These are phyloP conservation scores for Listronotus bonariensis DNA, from an alignment of 1,140 invertebrate species.

Conservation along the genomic window DNA sequence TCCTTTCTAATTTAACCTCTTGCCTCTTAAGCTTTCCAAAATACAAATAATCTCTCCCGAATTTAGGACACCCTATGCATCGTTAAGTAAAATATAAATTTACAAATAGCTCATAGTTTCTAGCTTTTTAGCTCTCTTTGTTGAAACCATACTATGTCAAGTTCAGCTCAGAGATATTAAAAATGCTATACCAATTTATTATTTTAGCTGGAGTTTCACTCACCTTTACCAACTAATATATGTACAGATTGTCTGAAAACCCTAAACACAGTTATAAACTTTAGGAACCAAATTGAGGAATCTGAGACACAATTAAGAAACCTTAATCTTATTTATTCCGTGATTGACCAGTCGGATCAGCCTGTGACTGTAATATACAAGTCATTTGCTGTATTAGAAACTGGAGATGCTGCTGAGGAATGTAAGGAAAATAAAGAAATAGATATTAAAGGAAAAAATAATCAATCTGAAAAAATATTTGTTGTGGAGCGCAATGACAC, in stretches of 20 bases:
- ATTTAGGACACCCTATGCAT: too few species aligned
- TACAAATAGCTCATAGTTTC: too few species aligned
- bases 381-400: constrained; percentile 33
- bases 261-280: constrained; percentile 39
- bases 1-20: too few species aligned
- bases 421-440: not conserved
- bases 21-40: too few species aligned
- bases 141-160: too few species aligned
- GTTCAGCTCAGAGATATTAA: too few species aligned
- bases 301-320: constrained; percentile 41
- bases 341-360: too few species aligned
- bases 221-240: constrained; percentile 39
- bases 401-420: constrained; percentile 5
- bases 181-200: not conserved
- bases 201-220: not conserved
- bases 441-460: not conserved
- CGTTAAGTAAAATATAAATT: too few species aligned
- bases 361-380: constrained; percentile 22
- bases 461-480: not conserved
- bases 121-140: too few species aligned
- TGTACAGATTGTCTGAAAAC: constrained; percentile 43
- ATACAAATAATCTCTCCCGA: too few species aligned
- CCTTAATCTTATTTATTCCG: constrained; percentile 8
- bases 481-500: not conserved
- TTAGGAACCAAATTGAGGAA: constrained; percentile 44